Base-by-base conservation (phyloP, 2,888 invertebrate genomes). In the Agrochola litura region DNA sequence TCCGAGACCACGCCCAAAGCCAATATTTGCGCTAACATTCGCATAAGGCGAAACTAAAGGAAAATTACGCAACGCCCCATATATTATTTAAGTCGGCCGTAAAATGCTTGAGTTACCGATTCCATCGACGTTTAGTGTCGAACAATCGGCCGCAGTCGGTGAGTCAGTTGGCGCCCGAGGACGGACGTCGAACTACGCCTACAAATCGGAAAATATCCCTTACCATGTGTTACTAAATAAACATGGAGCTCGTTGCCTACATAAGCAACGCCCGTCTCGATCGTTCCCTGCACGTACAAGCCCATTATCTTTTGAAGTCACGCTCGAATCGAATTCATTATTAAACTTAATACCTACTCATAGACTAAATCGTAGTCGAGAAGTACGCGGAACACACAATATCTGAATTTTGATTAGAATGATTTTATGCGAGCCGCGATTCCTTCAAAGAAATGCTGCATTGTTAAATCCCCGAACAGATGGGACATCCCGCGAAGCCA, bases 71-170 rank as follows among this genome's bases (percentile, higher is more conserved):
- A 95, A 94, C 93, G 95, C 94, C 94, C 93, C 95, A 94, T 95
- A 95, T 95, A 95, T 95, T 96, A 95, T 95, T 93, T 92, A 93
- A 94, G 93, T 92, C 92, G 93, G 88, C 89, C 93, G 90, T 96
- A 96, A 96, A 96, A 94, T 94, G 92, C 90, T 90, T 96, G 96
- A 96, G 95, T 96, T 96, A 96, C 95, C 92, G 95, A 95, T 94
- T 93, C 94, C 92, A 94, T 94, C 91, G 95, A 95, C 95, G 90
- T 96, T 95, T 95, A 95, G 92, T 95, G 93, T 90, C 90, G 94
- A 95, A 95, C 96, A 95, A 95, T 95, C 95, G 94, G 88, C 92
- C 84, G 91, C 90, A 90, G 93, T 92, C 93, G 91, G 93, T 95
- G 95, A 96, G 94, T 95, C 95, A 95, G 94, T 91, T 91, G 93